Percentiles rank a stretch among this genome's conserved stretches.
Evolutionary conservation across 64 coral and sea anemone species (phyloP).

Genomic region (Orbicella faveolata): DNA sequence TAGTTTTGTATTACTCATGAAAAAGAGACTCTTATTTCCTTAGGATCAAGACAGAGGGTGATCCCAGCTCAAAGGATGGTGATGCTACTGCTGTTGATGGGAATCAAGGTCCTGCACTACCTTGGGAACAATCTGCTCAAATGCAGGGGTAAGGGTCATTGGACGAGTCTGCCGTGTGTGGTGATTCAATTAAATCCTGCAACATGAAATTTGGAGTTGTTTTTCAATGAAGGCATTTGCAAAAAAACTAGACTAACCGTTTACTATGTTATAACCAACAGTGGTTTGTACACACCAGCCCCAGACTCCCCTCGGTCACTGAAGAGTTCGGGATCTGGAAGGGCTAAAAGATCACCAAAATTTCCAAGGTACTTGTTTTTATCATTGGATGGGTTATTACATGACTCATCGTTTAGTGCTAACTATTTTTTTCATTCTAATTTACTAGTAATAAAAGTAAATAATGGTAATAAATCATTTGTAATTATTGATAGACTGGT

Average conservation of each 20-base stretch:
- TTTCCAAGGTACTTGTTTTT: constrained; percentile 69
- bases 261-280: constrained; percentile 14
- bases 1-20: too few species aligned
- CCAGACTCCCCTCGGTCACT: constrained; percentile 69
- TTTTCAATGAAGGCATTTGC: not conserved
- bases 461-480: too few species aligned
- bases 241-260: too few species aligned
- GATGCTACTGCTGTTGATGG: constrained; percentile 27
- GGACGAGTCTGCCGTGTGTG: not conserved
- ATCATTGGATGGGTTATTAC: too few species aligned
- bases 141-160: constrained; percentile 67
- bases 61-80: constrained; percentile 49
- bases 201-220: not conserved
- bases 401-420: not conserved
- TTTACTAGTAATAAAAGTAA: too few species aligned
- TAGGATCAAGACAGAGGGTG: constrained; percentile 57
- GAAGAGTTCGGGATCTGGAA: constrained; percentile 57
- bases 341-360: constrained; percentile 67
- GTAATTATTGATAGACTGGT: too few species aligned
- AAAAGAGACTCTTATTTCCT: too few species aligned
- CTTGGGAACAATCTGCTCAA: constrained; percentile 84
- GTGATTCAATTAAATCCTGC: not conserved
- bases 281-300: constrained; percentile 82
- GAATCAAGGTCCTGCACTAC: constrained; percentile 68
- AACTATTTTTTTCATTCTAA: not conserved